Base-by-base conservation (phyloP, 2,888 invertebrate species). In the Conomelus anceps region DNA sequence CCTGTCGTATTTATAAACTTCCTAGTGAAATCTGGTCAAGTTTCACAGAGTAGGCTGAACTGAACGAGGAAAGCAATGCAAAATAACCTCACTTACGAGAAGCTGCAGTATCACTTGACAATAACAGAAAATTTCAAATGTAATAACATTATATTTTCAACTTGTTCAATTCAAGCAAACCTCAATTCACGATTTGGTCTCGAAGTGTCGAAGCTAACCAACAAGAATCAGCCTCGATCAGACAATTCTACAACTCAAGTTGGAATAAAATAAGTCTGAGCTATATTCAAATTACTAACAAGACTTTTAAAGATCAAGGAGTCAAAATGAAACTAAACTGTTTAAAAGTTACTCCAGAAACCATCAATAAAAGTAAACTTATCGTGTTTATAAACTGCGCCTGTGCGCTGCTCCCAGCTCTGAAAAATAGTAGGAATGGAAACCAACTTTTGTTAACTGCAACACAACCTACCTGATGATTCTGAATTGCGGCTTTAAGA, bases 401-500 rank as follows among this genome's bases (percentile, higher is more conserved):
- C 88, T 88, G 88, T 88, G 88, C 88, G 84, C 88, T 88, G 34
- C 88, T 88, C 84, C 23, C 84, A 85, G 85, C 85, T 84, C 85
- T 85, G 20, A 26, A 26, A 88, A 88, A 85, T 84, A 85, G 26
- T 20, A 22, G 26, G 85, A 88, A 88, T 22, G n/a, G 17, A 85
- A 88, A 84, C 34, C 85, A 85, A 88, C 85, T 85, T 88, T 88
- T 88, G 85, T 88, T 85, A 88, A 88, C 88, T 85, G 88, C 89
- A 85, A 34, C 84, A 89, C 89, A 85, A 93, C 93, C 93, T 93
- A 95, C 95, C 94, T 95, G 95, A 94, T 95, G 95, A 93, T 95
- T 94, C 92, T 94, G 94, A 92, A 95, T 95, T 90, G 95, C 95
- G 92, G 94, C 95, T 94, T 94, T 95, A 92, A 95, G 94, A 92